Conservation (phyloP, 1,140 invertebrate species). For the Drosophila eugracilis region DNA sequence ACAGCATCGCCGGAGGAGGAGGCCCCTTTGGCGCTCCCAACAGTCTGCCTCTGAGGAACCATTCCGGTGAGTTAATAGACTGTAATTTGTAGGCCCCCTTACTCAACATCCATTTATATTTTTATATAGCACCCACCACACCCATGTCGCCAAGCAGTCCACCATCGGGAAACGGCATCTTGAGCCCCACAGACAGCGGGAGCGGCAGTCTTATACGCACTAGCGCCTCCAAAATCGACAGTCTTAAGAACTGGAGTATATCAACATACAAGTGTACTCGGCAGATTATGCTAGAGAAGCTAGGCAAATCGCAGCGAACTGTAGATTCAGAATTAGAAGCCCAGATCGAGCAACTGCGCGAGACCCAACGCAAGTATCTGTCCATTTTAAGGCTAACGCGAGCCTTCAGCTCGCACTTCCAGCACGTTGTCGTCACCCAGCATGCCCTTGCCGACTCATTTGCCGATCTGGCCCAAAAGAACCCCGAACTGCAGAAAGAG, state of each 20-base stretch:
- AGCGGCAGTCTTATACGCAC: slow-evolving; percentile 87
- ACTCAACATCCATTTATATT: slow-evolving; percentile 2
- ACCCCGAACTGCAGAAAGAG: slow-evolving; percentile 96
- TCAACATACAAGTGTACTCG: slow-evolving; percentile 99
- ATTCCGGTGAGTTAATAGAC: slow-evolving; percentile 66
- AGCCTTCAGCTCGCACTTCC: slow-evolving; percentile 94
- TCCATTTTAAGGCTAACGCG: slow-evolving; percentile 94
- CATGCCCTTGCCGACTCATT: slow-evolving; percentile 88
- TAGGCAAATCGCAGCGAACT: slow-evolving; percentile 96
- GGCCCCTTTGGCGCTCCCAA: slow-evolving; percentile 65
- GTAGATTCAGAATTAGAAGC: slow-evolving; percentile 93
- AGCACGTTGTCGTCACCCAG: slow-evolving; percentile 94
- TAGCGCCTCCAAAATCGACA: slow-evolving; percentile 92
- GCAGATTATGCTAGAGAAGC: slow-evolving; percentile 96
- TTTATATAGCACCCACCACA: slow-evolving; percentile 70
- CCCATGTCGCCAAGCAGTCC: slow-evolving; percentile 85
- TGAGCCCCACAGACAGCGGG: slow-evolving; percentile 63
- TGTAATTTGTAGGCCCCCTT: not conserved
- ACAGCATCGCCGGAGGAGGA: slow-evolving; percentile 34
- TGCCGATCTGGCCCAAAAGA: slow-evolving; percentile 97
- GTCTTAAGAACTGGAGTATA: slow-evolving; percentile 97
- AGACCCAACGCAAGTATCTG: slow-evolving; percentile 97
- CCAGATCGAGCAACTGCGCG: slow-evolving; percentile 95
- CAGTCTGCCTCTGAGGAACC: slow-evolving; percentile 85
- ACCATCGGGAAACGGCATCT: slow-evolving; percentile 80